Base-by-base conservation (phyloP, 2,888 invertebrate species). In the Bruchidius siliquastri region DNA sequence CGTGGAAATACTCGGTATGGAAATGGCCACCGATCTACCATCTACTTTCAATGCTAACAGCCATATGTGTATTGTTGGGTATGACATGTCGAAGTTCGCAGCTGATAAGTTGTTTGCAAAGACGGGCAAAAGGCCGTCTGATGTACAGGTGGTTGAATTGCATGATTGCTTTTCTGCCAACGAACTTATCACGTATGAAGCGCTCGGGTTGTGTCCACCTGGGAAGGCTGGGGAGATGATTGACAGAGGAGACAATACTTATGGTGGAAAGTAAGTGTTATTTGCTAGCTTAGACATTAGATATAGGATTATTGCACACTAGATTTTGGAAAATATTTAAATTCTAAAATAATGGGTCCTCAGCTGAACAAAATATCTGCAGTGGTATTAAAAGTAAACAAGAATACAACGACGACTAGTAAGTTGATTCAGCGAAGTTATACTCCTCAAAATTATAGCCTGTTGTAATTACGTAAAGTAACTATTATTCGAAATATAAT, bases 151-250 rank as follows among this genome's bases (percentile, higher is more conserved):
- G 0, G 91, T 99, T 6, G 99, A 99, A 85, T 88, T 99, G 26
- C 99, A 99, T 82, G 99, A 99, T 85, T 99, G 99, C 86, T 99
- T 99, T 86, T 97, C 98, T 6, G 93, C 96, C 6, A 99, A 99
- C 85, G 99, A 99, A 85, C 87, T 99, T 78, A 94, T 99, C 73
- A 98, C 98, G 0, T 99, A 99, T 82, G 99, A 99, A 88, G 98
- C 97, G 0, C 89, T 99, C 21, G 97, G 98, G 69, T 87, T 98
- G 6, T 99, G 98, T 84, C 90, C 92, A 20, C 92, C 91, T 79
- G 98, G 98, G 21, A 92, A 96, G 87, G 99, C 96, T 0, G 97
- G 94, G 18, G 94, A 95, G 82, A 90, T 99, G 77, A 92, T 99
- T 77, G 99, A 99, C 85, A 90, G 92, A 4, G 97, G 96, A 0